Evolutionary conservation across 1,140 invertebrate species (phyloP).

Genomic region (Ceratina japonica): DNA sequence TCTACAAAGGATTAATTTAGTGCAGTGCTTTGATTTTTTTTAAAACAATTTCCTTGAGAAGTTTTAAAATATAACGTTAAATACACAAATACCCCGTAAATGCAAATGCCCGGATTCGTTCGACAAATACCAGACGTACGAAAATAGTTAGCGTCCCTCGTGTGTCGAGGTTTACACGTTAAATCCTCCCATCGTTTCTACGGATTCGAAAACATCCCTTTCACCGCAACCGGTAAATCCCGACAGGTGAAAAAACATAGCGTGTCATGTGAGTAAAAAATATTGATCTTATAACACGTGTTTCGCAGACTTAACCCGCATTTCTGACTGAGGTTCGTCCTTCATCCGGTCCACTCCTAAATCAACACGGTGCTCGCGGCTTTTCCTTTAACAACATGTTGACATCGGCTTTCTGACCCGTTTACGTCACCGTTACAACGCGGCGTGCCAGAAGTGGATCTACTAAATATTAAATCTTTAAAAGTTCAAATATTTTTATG

Average conservation of each 20-base stretch:
- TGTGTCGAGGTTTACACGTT: not conserved
- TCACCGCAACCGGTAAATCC: not conserved
- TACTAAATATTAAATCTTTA: too few relatives aligned
- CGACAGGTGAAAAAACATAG: conserved; percentile 22
- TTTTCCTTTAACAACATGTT: conserved; percentile 54
- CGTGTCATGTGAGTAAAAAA: conserved; percentile 57
- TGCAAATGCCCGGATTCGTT: not conserved
- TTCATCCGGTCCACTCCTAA: conserved; percentile 61
- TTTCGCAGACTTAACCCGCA: conserved; percentile 62
- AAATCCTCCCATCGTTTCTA: not conserved
- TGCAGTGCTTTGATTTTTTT: too few relatives aligned
- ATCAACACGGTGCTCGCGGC: conserved; percentile 62
- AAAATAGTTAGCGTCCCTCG: not conserved
- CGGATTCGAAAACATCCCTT: not conserved
- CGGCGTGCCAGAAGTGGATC: too few relatives aligned
- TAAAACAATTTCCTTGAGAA: too few relatives aligned
- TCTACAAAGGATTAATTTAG: too few relatives aligned
- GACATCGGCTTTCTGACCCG: conserved; percentile 58
- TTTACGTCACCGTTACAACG: conserved; percentile 56
- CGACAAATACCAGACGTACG: not conserved
- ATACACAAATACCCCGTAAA: not conserved
- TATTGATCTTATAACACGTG: conserved; percentile 68
- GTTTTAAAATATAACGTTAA: too few relatives aligned
- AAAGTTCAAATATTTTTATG: too few relatives aligned
- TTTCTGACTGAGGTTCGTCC: conserved; percentile 57